Base-by-base conservation (phyloP, 2,113 vertebrate genomes). In the Pterocles orientalis region DNA sequence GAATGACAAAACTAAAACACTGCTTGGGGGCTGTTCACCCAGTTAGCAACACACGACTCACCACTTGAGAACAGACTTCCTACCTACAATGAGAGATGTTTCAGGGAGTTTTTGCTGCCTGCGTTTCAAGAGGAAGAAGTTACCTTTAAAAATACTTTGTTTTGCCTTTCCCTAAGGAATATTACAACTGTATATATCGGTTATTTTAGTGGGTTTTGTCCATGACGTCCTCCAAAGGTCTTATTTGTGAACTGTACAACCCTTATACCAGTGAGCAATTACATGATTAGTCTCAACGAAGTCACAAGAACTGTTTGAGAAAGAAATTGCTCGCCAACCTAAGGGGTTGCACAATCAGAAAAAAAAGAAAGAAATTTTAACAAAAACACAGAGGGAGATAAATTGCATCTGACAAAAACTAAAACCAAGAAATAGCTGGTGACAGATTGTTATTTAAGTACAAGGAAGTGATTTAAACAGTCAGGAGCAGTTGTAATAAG, bases 391-490 rank as follows among this genome's bases (percentile, higher is more conserved):
- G 58, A 85, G 70, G 53, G 83, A 88, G 57, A 91, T 48, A 91
- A 95, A 94, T 18, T 89, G 36, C 58, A 76, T 69, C 54, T 91
- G 86, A 89, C 81, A 96, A 95, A 97, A 96, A 89, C 65, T 71
- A 82, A 88, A 94, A 86, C 57, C 88, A 85, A 89, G 94, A 92
- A 96, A 79, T 29, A 84, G 83, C 66, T 82, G 91, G 84, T 86
- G 91, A 92, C 77, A 95, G 94, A 91, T 85, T 96, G 95, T 87
- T 90, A 82, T 92, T 96, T 92, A 95, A 94, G 94, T 87, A 88
- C 57, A 87, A 89, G 94, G 96, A 97, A 96, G 95, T 92, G 91
- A 96, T 96, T 96, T 94, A 85, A 95, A 91, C 92, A 85, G 86
- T 57, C 76, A 92, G 80, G 73, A 96, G 88, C 92, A 91, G 86